Conservation (phyloP, 2,113 vertebrate species). For the Chaetura pelagica region DNA sequence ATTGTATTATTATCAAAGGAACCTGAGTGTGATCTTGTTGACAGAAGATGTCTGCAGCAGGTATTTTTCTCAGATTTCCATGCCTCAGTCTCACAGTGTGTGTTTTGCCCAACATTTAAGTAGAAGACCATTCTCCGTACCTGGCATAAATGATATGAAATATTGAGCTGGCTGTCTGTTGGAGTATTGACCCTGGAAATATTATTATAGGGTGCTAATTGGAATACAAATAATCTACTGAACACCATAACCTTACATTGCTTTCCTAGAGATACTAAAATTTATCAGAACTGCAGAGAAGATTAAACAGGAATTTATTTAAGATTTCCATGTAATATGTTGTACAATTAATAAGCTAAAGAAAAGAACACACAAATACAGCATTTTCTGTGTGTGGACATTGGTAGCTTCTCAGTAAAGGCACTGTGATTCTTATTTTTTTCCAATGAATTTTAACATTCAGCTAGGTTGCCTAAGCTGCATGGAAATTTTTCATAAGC, state of each 20-base stretch:
- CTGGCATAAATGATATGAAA: neutral
- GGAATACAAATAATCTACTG: neutral
- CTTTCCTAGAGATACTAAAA: neutral
- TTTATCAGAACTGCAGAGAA: neutral
- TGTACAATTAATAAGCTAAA: neutral
- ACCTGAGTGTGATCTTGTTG: neutral
- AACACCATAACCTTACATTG: neutral
- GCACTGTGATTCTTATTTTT: neutral
- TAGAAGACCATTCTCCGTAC: neutral
- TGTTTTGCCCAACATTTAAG: neutral
- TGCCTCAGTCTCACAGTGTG: neutral
- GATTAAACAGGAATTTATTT: neutral
- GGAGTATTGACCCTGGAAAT: neutral
- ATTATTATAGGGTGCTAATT: neutral
- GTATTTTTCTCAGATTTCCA: neutral
- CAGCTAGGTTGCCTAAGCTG: neutral
- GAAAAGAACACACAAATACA: neutral
- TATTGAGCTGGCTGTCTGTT: neutral
- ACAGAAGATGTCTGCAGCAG: neutral
- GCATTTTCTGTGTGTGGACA: neutral
- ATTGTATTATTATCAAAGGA: neutral
- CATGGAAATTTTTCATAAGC: neutral
- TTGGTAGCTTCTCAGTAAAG: neutral
- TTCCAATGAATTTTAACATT: neutral
- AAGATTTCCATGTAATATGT: neutral